Conservation (phyloP, 1,140 invertebrate genomes). For the Ostrea denselamellosa region DNA sequence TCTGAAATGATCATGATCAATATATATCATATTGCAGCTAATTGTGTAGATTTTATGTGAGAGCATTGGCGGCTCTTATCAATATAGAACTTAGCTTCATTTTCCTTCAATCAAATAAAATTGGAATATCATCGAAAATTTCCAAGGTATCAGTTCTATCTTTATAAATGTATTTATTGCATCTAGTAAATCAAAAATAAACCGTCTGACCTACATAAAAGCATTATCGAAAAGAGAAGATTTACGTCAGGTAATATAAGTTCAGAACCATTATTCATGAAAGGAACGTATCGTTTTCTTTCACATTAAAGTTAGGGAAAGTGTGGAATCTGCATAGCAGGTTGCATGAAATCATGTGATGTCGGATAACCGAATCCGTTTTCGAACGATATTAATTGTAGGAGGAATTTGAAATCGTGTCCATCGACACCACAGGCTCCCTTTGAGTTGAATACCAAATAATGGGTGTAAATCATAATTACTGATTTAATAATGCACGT, state of each 20-base stretch:
- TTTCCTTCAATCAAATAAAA: background rate
- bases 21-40: too few species aligned
- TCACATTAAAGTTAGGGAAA: constrained; percentile 3
- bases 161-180: constrained; percentile 21
- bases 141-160: background rate
- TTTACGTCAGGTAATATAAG: constrained; percentile 14
- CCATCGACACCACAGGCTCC: constrained; percentile 12
- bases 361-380: background rate
- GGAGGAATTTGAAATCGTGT: constrained; percentile 32
- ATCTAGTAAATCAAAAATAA: constrained; percentile 23
- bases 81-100: background rate
- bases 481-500: constrained; percentile 17
- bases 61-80: background rate
- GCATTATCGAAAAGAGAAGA: constrained; percentile 25
- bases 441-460: constrained; percentile 24
- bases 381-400: constrained; percentile 1
- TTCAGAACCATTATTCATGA: constrained; percentile 30
- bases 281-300: constrained; percentile 20
- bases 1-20: too few species aligned
- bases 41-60: too few species aligned
- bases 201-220: constrained; percentile 19
- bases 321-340: constrained; percentile 21
- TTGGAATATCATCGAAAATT: background rate
- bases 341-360: background rate
- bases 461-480: background rate